Evolutionary conservation across 2,113 vertebrate genomes (phyloP).

Genomic region (Numenius arquata): DNA sequence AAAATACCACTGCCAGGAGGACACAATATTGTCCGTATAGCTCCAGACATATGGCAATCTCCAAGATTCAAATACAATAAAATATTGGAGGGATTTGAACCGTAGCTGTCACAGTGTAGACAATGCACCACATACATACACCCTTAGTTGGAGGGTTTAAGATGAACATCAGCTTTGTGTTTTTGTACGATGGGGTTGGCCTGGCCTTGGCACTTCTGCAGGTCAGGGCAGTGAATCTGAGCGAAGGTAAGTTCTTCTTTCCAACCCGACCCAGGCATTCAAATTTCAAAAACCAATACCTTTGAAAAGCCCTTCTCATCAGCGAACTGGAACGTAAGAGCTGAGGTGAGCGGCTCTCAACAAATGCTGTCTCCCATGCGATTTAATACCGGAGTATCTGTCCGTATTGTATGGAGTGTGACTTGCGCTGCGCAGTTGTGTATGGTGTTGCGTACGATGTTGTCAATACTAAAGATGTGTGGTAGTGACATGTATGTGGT

Average conservation of each 20-base stretch:
- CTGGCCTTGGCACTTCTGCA: not conserved
- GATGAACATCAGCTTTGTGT: not conserved
- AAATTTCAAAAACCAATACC: not conserved
- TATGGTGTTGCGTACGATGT: no score
- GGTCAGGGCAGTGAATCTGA: not conserved
- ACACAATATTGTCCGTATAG: not conserved
- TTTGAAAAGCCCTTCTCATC: not conserved
- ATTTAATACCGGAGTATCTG: not conserved
- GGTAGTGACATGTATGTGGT: no score
- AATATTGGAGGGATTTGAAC: not conserved
- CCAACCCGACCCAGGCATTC: not conserved
- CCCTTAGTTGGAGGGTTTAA: not conserved
- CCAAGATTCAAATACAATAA: not conserved
- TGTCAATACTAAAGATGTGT: not conserved
- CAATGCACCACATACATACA: no score
- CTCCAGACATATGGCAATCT: not conserved
- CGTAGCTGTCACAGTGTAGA: not conserved
- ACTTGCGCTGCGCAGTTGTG: not conserved
- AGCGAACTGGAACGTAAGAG: not conserved
- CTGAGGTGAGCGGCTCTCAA: not conserved
- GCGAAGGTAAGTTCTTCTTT: not conserved
- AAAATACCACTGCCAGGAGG: not conserved
- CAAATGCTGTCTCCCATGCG: not conserved
- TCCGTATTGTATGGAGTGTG: not conserved
- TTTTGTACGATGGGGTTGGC: not conserved